These are phyloP conservation scores for Apostichopus japonicus DNA, from an alignment of 35 echinoderm and acorn worm genomes.

Conservation along the genomic window DNA sequence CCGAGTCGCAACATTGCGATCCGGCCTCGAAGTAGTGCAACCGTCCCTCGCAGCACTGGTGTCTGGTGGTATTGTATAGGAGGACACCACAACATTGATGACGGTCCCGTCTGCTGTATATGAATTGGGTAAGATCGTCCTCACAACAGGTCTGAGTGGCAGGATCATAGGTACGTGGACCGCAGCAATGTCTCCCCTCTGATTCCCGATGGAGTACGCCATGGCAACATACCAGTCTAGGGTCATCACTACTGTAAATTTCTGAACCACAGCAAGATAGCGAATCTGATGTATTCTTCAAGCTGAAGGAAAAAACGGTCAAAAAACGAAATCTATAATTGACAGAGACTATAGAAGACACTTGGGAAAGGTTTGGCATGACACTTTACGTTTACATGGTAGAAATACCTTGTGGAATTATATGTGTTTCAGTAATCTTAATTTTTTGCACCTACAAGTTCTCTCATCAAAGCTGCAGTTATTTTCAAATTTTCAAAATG, in stretches of 20 bases:
- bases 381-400: no score
- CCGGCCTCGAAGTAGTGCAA: constrained; percentile 7
- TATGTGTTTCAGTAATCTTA: no score
- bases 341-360: background rate
- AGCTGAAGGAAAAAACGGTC: constrained; percentile 25
- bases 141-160: constrained; percentile 12
- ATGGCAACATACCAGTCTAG: constrained; percentile 14
- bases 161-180: constrained; percentile 26
- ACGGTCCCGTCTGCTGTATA: constrained; percentile 18
- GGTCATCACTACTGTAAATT: constrained; percentile 33
- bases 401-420: no score
- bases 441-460: no score
- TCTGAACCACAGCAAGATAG: constrained; percentile 47
- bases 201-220: constrained; percentile 22
- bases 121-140: background rate
- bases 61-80: constrained; percentile 30
- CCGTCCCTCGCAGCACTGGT: constrained; percentile 36
- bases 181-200: constrained; percentile 1
- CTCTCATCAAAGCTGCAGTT: no score
- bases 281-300: background rate
- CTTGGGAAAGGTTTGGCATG: no score
- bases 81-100: constrained; percentile 58
- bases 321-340: background rate
- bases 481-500: no score
- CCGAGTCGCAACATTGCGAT: constrained; percentile 14